Evolutionary conservation across 2,113 vertebrate species (phyloP).

Genomic region (Melanerpes aurifrons): DNA sequence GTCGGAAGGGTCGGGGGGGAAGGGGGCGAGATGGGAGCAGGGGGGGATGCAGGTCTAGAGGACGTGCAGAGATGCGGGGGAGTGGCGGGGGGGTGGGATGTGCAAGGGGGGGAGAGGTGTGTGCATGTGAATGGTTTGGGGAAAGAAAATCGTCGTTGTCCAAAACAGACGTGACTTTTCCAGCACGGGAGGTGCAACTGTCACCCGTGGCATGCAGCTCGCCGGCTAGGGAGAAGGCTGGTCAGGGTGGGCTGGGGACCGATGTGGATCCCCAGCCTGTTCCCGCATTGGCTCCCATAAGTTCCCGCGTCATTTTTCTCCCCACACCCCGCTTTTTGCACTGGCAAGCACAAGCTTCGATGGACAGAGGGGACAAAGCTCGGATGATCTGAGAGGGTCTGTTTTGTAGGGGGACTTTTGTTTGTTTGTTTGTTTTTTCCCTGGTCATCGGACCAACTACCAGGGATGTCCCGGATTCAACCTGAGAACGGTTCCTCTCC

Average conservation of each 20-base stretch:
- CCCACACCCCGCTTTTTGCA: conserved; percentile 46
- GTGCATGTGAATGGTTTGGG: neutral
- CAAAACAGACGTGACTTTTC: neutral
- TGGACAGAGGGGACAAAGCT: conserved; percentile 65
- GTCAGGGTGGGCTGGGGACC: conserved; percentile 37
- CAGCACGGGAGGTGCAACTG: neutral
- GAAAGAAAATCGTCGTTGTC: neutral
- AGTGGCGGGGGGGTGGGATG: too few relatives aligned
- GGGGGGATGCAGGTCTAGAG: neutral
- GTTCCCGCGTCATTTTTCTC: conserved; percentile 75
- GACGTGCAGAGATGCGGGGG: neutral
- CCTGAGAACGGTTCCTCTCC: conserved; percentile 65
- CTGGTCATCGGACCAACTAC: neutral
- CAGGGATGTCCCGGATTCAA: conserved; percentile 84
- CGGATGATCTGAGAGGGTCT: conserved; percentile 44
- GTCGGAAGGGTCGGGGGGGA: neutral
- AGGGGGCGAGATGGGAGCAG: neutral
- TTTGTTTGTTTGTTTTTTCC: neutral
- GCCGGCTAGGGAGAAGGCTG: neutral
- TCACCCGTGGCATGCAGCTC: neutral
- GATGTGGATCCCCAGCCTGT: conserved; percentile 29
- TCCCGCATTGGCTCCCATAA: conserved; percentile 73
- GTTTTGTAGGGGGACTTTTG: neutral
- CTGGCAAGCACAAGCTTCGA: conserved; percentile 55
- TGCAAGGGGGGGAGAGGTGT: neutral